phyloP scores from a whole-genome alignment of 2,888 invertebrate genomes.

The Elegia similella region DNA sequence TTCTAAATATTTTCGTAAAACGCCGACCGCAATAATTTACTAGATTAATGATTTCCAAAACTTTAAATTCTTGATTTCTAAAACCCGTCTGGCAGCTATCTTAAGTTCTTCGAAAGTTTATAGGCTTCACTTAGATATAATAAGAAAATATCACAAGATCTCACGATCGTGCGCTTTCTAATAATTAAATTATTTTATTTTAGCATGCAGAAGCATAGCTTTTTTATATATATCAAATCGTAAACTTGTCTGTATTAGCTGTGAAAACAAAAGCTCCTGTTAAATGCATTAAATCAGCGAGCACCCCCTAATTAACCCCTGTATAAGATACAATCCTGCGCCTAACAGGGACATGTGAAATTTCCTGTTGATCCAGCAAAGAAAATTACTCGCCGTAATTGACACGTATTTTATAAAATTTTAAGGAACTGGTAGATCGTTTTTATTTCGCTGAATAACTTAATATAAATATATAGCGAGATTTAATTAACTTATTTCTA shows the following conservation, averaged over 20 bases:
- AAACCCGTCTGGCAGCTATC: too few relatives aligned
- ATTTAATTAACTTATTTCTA: neutral
- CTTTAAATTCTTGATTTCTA: too few relatives aligned
- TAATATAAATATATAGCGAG: neutral
- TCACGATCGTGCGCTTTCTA: too few relatives aligned
- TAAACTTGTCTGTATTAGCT: neutral
- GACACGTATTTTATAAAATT: neutral
- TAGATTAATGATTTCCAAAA: too few relatives aligned
- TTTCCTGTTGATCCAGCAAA: conserved; percentile 1
- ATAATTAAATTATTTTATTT: too few relatives aligned
- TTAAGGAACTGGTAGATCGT: neutral
- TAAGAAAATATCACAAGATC: too few relatives aligned
- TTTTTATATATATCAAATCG: too few relatives aligned
- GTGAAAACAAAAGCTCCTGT: neutral
- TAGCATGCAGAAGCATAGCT: too few relatives aligned
- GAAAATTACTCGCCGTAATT: neutral
- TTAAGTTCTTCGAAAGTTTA: too few relatives aligned
- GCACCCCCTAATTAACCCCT: neutral
- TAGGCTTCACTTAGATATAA: too few relatives aligned
- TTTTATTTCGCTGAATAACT: neutral
- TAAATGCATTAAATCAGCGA: neutral
- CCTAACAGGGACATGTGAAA: neutral
- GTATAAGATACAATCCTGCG: neutral
- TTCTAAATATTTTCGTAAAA: too few relatives aligned
- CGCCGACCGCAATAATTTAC: too few relatives aligned